Conservation (phyloP, 2,888 invertebrate species). For the Uropetala carovei region DNA sequence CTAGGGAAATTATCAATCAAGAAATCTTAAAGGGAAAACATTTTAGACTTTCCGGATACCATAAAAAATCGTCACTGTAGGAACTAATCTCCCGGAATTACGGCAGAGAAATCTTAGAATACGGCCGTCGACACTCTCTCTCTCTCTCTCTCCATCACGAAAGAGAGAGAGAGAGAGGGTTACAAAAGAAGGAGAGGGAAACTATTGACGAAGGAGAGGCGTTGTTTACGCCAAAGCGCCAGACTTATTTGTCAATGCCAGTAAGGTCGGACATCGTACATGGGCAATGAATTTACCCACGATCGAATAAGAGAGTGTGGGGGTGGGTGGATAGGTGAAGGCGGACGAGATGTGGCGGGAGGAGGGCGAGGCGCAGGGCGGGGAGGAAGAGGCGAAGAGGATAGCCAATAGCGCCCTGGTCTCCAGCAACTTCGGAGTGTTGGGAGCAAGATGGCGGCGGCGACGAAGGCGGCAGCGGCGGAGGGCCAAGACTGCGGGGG, state of each 20-base stretch:
- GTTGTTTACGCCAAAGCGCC: constrained; percentile 34
- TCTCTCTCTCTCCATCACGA: too few species aligned
- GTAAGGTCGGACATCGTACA: not conserved
- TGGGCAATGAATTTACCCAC: not conserved
- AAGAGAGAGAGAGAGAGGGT: too few species aligned
- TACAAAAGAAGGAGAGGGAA: not conserved
- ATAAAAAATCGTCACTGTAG: too few species aligned
- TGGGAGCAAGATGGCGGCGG: constrained; percentile 55
- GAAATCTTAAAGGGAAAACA: too few species aligned
- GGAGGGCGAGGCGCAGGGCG: not conserved
- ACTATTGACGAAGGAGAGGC: not conserved
- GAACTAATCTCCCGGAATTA: too few species aligned
- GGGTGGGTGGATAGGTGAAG: not conserved
- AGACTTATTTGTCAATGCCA: constrained; percentile 53
- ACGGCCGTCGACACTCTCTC: not conserved
- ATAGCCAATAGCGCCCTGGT: constrained; percentile 41
- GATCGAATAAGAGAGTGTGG: not conserved
- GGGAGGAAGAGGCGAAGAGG: not conserved
- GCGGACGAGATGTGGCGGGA: not conserved
- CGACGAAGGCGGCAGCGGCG: not conserved
- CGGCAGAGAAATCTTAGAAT: not conserved
- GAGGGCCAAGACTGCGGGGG: not conserved
- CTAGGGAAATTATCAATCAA: too few species aligned
- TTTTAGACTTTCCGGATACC: too few species aligned
- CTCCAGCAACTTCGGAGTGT: constrained; percentile 47